Conservation (phyloP, 2,888 invertebrate genomes). For the Torymus tubicola region DNA sequence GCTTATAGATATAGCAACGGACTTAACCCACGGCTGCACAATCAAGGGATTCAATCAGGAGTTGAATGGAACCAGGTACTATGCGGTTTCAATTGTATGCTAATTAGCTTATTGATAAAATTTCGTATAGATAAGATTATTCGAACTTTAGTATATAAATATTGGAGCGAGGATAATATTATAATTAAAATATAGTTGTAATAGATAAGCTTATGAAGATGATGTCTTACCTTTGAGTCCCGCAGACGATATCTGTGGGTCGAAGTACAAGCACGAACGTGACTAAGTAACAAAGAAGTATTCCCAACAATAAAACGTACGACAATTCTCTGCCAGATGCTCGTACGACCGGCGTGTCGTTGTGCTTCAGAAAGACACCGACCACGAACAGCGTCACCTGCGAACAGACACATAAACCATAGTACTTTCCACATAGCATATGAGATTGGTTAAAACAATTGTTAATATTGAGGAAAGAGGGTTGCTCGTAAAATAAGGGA, state of each 20-base stretch:
- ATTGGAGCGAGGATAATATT: no score
- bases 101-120: no score
- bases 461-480: no score
- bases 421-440: no score
- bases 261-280: conserved; percentile 94
- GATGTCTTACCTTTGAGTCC: conserved; percentile 86
- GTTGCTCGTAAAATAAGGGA: conserved; percentile 1
- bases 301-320: conserved; percentile 93
- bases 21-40: no score
- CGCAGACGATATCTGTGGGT: conserved; percentile 91
- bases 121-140: no score
- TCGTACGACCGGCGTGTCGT: conserved; percentile 97
- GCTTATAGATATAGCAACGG: no score
- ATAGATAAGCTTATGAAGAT: not conserved
- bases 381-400: conserved; percentile 81
- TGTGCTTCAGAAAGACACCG: conserved; percentile 89
- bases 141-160: no score
- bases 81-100: no score
- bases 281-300: conserved; percentile 93
- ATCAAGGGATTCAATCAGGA: no score
- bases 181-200: not conserved
- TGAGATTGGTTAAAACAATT: no score
- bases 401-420: not conserved
- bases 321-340: conserved; percentile 94
- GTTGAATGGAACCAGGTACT: no score